Conservation (phyloP, 2,113 vertebrate genomes). For the Penelope pileata region DNA sequence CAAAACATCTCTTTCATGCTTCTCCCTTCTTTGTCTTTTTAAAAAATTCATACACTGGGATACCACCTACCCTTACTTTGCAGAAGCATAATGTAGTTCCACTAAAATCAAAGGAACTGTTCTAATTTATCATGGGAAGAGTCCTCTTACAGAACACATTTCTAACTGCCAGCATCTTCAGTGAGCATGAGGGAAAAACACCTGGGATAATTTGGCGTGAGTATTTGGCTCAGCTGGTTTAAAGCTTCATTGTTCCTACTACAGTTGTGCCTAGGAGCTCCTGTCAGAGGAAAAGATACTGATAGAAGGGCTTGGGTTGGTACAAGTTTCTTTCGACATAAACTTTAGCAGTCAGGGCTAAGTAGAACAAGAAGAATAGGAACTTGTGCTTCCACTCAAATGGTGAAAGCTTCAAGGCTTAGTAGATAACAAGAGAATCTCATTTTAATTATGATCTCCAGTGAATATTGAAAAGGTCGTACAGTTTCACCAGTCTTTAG, state of each 20-base stretch:
- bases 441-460: conserved; percentile 24
- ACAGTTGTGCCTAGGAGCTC: not conserved
- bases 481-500: not conserved
- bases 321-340: not conserved
- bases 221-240: not conserved
- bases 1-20: not conserved
- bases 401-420: conserved; percentile 1
- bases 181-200: not conserved
- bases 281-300: not conserved
- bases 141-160: not conserved
- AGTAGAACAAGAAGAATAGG: conserved; percentile 25
- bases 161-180: not conserved
- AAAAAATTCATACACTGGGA: not conserved
- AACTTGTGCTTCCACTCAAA: not conserved
- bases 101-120: not conserved
- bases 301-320: not conserved
- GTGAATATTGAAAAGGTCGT: conserved; percentile 8
- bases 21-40: not conserved
- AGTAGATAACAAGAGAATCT: not conserved
- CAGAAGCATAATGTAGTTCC: not conserved
- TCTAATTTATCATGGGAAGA: not conserved
- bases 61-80: not conserved
- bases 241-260: not conserved
- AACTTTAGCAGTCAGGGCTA: not conserved
- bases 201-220: not conserved